phyloP scores from a whole-genome alignment of 2,797 vertebrate species.

The Caiman crocodilus region DNA sequence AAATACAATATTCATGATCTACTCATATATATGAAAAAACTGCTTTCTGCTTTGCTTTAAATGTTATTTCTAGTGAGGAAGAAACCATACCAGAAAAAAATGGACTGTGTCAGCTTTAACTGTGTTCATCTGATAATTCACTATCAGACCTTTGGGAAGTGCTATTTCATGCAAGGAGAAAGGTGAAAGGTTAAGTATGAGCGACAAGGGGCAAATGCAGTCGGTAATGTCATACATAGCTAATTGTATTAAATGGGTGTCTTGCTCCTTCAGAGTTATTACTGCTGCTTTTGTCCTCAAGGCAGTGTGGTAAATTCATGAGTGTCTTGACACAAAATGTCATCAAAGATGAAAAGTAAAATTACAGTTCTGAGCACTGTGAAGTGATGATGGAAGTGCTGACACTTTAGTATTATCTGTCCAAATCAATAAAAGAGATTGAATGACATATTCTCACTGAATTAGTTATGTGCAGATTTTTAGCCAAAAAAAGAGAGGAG shows the following conservation, averaged over 20 bases:
- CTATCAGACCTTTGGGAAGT: conserved; percentile 18
- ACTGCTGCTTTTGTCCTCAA: conserved; percentile 33
- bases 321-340: not conserved
- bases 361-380: not conserved
- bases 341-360: not conserved
- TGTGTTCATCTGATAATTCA: conserved; percentile 19
- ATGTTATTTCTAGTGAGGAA: conserved; percentile 10
- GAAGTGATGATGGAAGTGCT: not conserved
- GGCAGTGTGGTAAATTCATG: not conserved
- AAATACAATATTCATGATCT: not conserved
- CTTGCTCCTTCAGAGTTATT: conserved; percentile 24
- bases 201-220: conserved; percentile 25
- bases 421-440: not conserved
- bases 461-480: not conserved
- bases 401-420: not conserved
- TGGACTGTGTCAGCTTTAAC: conserved; percentile 18
- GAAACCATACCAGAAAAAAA: conserved; percentile 47
- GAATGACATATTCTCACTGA: not conserved
- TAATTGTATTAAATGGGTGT: not conserved
- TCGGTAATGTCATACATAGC: not conserved
- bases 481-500: not conserved
- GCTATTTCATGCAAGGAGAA: conserved; percentile 21
- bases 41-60: conserved; percentile 9
- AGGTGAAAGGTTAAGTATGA: conserved; percentile 28
- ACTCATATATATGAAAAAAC: conserved; percentile 6